Conservation (phyloP, 2,797 vertebrate species). For the Smutsia gigantea region DNA sequence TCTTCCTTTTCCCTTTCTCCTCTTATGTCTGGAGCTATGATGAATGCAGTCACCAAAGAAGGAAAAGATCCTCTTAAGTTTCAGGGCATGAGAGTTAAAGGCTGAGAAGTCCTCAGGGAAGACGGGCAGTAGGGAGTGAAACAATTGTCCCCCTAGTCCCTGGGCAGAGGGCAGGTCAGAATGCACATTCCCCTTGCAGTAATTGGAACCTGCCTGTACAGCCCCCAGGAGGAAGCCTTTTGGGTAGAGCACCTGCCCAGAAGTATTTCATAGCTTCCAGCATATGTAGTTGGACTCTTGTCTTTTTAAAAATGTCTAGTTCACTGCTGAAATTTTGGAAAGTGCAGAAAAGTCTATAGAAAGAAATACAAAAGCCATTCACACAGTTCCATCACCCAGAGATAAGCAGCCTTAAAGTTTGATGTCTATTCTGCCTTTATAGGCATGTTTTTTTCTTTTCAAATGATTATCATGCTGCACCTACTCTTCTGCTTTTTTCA, state of each 20-base stretch:
- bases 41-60: constrained; percentile 67
- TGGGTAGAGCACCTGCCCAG: neutral
- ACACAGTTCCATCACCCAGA: neutral
- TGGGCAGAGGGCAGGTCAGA: neutral
- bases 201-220: neutral
- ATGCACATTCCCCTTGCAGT: fast-evolving
- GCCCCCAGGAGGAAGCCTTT: neutral
- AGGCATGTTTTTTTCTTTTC: neutral
- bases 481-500: neutral
- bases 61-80: neutral
- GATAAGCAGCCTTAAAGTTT: constrained; percentile 28
- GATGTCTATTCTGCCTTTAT: neutral
- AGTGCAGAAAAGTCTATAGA: constrained; percentile 6
- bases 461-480: neutral
- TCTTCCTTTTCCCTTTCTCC: constrained; percentile 32
- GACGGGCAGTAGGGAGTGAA: neutral
- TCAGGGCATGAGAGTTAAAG: neutral
- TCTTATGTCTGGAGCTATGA: constrained; percentile 28
- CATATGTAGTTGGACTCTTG: no score
- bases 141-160: no score
- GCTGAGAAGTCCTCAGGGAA: neutral
- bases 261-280: neutral
- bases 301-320: neutral
- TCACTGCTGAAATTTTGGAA: constrained; percentile 40
- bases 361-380: constrained; percentile 9